Base-by-base conservation (phyloP, 2,888 invertebrate species). In the Platerodrilus igneus region DNA sequence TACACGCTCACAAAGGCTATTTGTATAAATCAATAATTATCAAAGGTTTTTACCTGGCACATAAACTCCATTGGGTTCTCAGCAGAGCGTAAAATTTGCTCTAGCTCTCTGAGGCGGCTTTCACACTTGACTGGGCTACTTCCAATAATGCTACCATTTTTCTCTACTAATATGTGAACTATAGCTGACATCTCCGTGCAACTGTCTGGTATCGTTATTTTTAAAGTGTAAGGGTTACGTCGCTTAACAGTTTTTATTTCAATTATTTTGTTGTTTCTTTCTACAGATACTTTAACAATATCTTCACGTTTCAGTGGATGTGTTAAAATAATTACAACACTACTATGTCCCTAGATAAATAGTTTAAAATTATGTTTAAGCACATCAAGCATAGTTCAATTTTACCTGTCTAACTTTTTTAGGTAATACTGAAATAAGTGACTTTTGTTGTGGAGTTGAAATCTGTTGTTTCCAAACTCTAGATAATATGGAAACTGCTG, bases 51-150 rank as follows among this genome's bases (percentile, higher is more conserved):
- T 69, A 84, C 85, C 77, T 89, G 88, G 56, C 90, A 89, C 84
- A 91, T 86, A 57, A 90, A 89, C 63, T 89, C 87, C 33, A 90
- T 70, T 0, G 90, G 90, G 58, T 85, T 86, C 53, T 86, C 86
- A 37, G 82, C 79, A 3, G 82, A 79, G 20, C 86, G 72, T 36
- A 91, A 70, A 54, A 91, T 72, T 57, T 88, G 87, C 62, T 88
- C 89, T 36, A 91, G 69, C 60, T 91, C 90, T 18, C 87, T 72
- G 34, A 90, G 72, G 37, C 86, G 76, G 58, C 88, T 89, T 68
- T 90, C 90, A 67, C 90, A 91, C 65, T 91, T 91, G 52, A 91
- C 81, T 56, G 87, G 87, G n/a, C 87, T 71, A 25, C 83, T 77
- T 0, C 91, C 91, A 13, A 90, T 72, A 3, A 85, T 76, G 57